Base-by-base conservation (phyloP, 2,797 vertebrate species). In the Gallinago solitaria region DNA sequence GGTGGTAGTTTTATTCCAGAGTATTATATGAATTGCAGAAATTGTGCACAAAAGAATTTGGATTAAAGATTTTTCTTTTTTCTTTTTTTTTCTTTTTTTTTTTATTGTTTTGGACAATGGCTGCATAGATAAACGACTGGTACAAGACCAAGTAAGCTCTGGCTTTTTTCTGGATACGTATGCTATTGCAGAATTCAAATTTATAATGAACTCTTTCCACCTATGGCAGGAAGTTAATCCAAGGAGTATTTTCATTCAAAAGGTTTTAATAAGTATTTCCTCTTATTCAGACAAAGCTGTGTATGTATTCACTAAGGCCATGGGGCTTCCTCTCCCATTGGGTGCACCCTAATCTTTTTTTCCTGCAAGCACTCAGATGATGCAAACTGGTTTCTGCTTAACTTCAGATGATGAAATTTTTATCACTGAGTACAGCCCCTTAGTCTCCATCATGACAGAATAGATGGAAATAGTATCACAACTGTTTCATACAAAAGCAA, bases 121-220 rank as follows among this genome's bases (percentile, higher is more conserved):
- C 11, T 61, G 7, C 13, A 21, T 12, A 53, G 14, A 14, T 77
- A 77, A 70, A 81, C 7, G 11, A 28, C 10, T 65, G 13, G 10
- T 20, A 57, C 6, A 25, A 4, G 12, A 37, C 3, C 16, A 25
- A 4, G 1, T 18, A 47, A 74, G 2, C 14, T 37, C 1, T 1
- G 6, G 4, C 15, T 45, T 30, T 83, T 69, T 69, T 64, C 12
- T 81, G 32, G 6, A 23, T 71, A 19, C 0, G 0, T 51, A 25
- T 20, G 5, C 3, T 39, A 51, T 27, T 27, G 15, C 9, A 83
- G 18, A 3, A 56, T 33, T 59, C 2, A 17, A 45, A 69, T 47
- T 65, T 56, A n/a, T 11, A 8, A 71, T 28, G 1, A 81, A 9
- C 20, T 51, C 15, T 70, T 88, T 67, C 21, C 23, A 70, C 6